Evolutionary conservation across 2,888 invertebrate genomes (phyloP).

Genomic region (Mayetiola destructor): DNA sequence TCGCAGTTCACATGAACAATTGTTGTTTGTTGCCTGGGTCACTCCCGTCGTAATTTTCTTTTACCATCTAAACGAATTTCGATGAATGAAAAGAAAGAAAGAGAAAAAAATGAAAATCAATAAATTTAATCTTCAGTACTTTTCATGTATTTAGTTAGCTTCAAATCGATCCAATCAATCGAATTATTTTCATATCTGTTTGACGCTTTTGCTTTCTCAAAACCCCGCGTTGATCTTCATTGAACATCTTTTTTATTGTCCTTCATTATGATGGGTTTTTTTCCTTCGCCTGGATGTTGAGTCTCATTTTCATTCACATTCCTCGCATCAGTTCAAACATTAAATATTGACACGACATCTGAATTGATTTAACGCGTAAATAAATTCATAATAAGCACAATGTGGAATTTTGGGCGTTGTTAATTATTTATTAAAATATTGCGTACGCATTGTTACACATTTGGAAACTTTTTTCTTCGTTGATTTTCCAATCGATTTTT

Average conservation of each 20-base stretch:
- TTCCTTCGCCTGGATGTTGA: background rate
- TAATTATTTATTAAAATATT: no score
- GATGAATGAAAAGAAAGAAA: background rate
- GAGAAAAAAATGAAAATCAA: background rate
- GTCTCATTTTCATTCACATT: background rate
- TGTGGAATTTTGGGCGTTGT: no score
- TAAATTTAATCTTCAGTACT: background rate
- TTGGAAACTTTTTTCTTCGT: no score
- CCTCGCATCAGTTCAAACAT: background rate
- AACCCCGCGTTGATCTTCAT: background rate
- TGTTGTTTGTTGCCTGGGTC: background rate
- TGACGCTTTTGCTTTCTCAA: background rate
- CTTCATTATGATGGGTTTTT: background rate
- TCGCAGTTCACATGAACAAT: no score
- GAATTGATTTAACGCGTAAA: constrained; percentile 4
- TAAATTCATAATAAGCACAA: no score
- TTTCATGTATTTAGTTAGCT: background rate
- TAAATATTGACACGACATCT: constrained; percentile 10
- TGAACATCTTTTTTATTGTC: background rate
- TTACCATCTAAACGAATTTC: background rate
- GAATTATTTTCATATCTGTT: background rate
- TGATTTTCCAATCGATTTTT: no score
- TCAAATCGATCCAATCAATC: background rate
- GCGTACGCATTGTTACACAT: no score
- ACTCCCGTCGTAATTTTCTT: background rate